These are phyloP conservation scores for Nomia melanderi DNA, from an alignment of 1,140 invertebrate species.

Conservation along the genomic window DNA sequence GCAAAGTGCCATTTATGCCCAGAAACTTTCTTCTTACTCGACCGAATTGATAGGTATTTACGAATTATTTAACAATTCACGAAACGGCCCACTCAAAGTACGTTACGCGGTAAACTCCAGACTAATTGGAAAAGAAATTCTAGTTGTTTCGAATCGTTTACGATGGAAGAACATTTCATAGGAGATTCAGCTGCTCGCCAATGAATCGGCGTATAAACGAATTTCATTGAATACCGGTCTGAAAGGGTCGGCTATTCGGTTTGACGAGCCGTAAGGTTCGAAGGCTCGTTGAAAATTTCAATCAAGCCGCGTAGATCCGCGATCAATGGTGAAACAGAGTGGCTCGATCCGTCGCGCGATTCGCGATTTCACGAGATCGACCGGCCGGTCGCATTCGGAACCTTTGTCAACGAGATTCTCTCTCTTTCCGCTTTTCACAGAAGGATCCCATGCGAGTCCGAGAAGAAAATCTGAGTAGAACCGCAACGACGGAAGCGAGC, in stretches of 20 bases:
- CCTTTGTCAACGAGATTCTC: constrained; percentile 1
- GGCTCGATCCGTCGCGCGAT: not conserved
- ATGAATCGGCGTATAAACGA: no score
- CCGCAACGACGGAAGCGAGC: not conserved
- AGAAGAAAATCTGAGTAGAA: constrained; percentile 33
- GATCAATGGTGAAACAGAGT: not conserved
- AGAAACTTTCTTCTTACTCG: no score
- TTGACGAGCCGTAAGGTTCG: not conserved
- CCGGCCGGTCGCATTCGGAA: constrained; percentile 1
- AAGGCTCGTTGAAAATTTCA: not conserved
- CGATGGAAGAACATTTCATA: no score
- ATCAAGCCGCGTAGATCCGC: not conserved
- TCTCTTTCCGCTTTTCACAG: constrained; percentile 25
- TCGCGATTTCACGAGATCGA: constrained; percentile 22
- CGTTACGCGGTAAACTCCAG: no score
- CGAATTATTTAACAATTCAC: no score
- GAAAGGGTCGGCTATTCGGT: not conserved
- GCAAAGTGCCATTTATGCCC: no score
- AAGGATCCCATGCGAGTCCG: not conserved
- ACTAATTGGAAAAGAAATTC: no score
- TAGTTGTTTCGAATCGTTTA: no score
- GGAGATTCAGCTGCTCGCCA: no score
- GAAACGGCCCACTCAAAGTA: no score
- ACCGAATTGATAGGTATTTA: no score
- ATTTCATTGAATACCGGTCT: not conserved